These are phyloP conservation scores for Lagopus leucura DNA, from an alignment of 2,113 vertebrate genomes.

Conservation along the genomic window DNA sequence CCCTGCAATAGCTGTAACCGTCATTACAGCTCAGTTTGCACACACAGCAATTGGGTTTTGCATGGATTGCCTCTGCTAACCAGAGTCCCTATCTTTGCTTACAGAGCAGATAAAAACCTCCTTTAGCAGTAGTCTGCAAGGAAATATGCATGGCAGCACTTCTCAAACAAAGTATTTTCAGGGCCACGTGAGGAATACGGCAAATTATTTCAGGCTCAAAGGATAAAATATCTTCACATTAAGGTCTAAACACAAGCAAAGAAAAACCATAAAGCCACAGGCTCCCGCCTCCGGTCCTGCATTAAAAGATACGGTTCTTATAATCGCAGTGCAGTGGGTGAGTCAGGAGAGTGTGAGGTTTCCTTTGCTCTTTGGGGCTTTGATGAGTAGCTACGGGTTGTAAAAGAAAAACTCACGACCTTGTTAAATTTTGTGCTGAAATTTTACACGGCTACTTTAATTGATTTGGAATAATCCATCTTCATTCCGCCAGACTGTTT, in stretches of 20 bases:
- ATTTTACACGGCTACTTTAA: not conserved
- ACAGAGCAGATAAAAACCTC: constrained; percentile 18
- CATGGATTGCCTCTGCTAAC: not conserved
- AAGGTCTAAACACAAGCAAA: not conserved
- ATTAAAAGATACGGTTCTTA: not conserved
- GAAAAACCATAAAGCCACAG: not conserved
- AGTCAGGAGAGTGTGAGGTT: not conserved
- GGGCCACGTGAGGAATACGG: not conserved
- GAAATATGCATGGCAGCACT: not conserved
- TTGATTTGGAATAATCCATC: not conserved
- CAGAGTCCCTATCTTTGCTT: not conserved
- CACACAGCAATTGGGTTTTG: not conserved
- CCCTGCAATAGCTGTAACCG: not conserved
- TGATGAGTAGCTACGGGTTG: not conserved
- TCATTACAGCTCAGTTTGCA: not conserved
- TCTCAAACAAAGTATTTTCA: not conserved
- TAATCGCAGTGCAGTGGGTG: not conserved
- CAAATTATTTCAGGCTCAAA: not conserved
- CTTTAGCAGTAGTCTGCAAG: not conserved
- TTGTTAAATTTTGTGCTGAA: not conserved
- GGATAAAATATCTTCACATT: not conserved
- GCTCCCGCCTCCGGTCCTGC: not conserved
- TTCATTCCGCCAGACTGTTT: not conserved
- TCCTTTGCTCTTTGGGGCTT: not conserved
- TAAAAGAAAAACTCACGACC: not conserved